Evolutionary conservation across 2,888 invertebrate species (phyloP), one percentile per base, ranked within the genome.

Genomic region (Abrostola tripartita): DNA sequence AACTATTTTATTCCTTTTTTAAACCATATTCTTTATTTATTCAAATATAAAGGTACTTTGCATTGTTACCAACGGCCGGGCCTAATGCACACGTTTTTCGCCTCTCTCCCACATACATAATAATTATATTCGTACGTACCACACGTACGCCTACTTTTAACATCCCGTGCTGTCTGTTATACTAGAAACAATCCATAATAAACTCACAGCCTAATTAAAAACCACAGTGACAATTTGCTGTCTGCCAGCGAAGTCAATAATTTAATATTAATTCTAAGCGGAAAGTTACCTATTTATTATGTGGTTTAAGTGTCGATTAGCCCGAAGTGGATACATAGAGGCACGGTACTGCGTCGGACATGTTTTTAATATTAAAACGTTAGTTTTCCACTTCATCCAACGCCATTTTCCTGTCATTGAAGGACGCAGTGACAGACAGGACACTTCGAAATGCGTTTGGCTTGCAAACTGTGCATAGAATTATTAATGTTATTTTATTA

Each of bases 371-470:
- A 89, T 87, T 88, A 85, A 88, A 85, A 85, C 86, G 78, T 78
- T 79, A 86, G 90, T 90, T 90, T 91, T 89, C 90, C 90, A 85
- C 81, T 74, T 81, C 84, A 86, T 83, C 81, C 81, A 81, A 79
- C 76, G 82, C 83, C 88, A 91, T 92, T 92, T 92, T 92, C 91
- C 91, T 92, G 91, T 84, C 88, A 81, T 62, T 82, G 88, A 88
- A 91, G 90, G 88, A 81, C 86, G 74, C 83, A 75, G 71, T 84
- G 88, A 87, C 87, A 83, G 83, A 81, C 82, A 81, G 77, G 72
- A 85, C 88, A 85, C 82, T 82, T 88, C 79, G 85, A 83, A 85
- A 88, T 87, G 88, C 87, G 86, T 81, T 87, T 82, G 83, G 79
- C 78, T 82, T 76, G 79, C 81, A 78, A 79, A 74, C 75, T 85